Percentiles rank a stretch among this genome's conserved stretches.
Evolutionary conservation across 2,888 invertebrate genomes (phyloP).

Genomic region (Apamea epomidion): DNA sequence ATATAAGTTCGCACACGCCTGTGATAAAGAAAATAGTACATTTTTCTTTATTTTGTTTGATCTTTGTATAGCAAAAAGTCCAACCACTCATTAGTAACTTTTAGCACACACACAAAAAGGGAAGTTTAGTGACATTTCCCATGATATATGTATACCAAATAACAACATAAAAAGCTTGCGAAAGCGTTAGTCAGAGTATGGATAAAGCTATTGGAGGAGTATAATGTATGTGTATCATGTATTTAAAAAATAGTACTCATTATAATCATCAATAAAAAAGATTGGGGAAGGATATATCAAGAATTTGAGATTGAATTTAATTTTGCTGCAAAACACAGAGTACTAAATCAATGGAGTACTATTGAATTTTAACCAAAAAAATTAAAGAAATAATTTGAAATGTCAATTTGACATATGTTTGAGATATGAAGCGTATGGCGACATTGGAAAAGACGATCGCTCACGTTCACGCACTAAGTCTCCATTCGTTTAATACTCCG

Average conservation of each 20-base stretch:
- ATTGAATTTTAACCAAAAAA: not conserved
- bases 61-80: slow-evolving; percentile 15
- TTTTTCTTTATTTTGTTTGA: not conserved
- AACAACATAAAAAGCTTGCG: slow-evolving; percentile 52
- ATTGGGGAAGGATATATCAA: not conserved
- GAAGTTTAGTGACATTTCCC: slow-evolving; percentile 41
- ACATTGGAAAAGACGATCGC: not conserved
- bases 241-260: slow-evolving; percentile 20
- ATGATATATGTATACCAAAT: slow-evolving; percentile 31
- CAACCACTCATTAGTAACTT: slow-evolving; percentile 26
- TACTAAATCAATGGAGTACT: slow-evolving; percentile 8
- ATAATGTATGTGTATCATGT: slow-evolving; percentile 53
- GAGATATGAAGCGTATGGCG: not conserved
- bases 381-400: not conserved
- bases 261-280: slow-evolving; percentile 12
- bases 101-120: slow-evolving; percentile 43
- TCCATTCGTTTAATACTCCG: slow-evolving; percentile 39
- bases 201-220: slow-evolving; percentile 54
- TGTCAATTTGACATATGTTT: not conserved
- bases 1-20: not conserved
- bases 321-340: slow-evolving; percentile 33
- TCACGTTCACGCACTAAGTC: not conserved
- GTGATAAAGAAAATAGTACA: not conserved
- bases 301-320: slow-evolving; percentile 21
- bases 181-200: slow-evolving; percentile 61